Evolutionary conservation across 1,140 invertebrate species (phyloP), one percentile per base, ranked within the genome.

Genomic region (Apocrypta bakeri): DNA sequence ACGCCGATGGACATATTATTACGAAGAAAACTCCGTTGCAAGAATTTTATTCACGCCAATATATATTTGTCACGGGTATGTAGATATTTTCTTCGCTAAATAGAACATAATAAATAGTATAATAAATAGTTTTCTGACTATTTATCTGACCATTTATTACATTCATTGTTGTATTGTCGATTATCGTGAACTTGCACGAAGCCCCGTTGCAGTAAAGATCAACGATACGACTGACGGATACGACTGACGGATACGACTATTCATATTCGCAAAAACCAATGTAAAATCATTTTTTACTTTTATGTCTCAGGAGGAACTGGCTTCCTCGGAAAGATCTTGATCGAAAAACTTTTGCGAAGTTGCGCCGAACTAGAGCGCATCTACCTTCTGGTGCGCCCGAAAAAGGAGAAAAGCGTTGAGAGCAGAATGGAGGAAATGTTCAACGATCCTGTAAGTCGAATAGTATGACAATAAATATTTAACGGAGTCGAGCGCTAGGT

Each of bases 281-380:
- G 33, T 37, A 37, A 37, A 37, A 9, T 37, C 2, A 37, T 37
- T 37, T 37, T 9, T 37, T 37, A 37, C 33, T 4, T 37, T 37
- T 4, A 37, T 37, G 33, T 37, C 14, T 8, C 27, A 69, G 95
- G 95, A 27, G 95, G 94, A 1, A 97, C 96, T 0, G 97, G 97
- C 2, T 98, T 98, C 88, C 93, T 98, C 88, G 97, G 97, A 4
- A 98, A 98, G 92, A 95, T 97, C 29, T 92, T 98, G 8, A 93
- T 98, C 24, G 97, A 98, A 90, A 98, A 98, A 92, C 89, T 98
- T n/a, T 92, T 98, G 24, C 92, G 96, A 84, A 94, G 92, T 37
- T 96, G 96, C 89, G 94, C 95, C 24, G 94, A 94, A 42, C 85
- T 98, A 17, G 93, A 94, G 71, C 95, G 91, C 85, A 94, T 99